Evolutionary conservation across 2,888 invertebrate genomes (phyloP), one percentile per base, ranked within the genome.

Genomic region (Polyommatus icarus): DNA sequence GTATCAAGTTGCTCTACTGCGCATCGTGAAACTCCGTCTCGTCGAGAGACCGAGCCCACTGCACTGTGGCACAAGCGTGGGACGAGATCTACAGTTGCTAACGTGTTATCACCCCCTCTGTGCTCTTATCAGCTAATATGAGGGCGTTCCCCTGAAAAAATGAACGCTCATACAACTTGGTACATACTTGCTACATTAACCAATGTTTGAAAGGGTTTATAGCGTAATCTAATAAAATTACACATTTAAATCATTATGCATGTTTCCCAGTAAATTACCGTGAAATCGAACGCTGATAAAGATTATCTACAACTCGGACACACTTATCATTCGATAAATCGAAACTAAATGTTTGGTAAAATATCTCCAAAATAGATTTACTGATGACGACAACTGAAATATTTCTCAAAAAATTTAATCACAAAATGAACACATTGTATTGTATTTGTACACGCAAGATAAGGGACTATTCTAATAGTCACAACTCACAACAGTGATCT

Each of bases 11-110:
- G 86, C 90, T 84, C 82, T 84, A 83, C 73, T 24, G 80, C 87
- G 86, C 88, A 85, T 88, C 90, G 88, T 93, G 93, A 89, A 90
- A 90, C 92, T 90, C 88, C 92, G 89, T 93, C 93, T 93, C 87
- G 83, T 84, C 83, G 82, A 91, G 91, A 93, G 93, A 93, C 88
- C 91, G 85, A 89, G 93, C 87, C 87, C 93, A 93, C 24, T 85
- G 84, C n/a, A n/a, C 90, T 85, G 84, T 85, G 88, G 84, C 85
- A 82, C 82, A 89, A 89, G 88, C 89, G 81, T 81, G 87, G 83
- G 86, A 84, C 85, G 79, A 79, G 78, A 78, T 80, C 81, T 82
- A 81, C 80, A 79, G 80, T 81, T 20, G 75, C 75, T 75, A 75
- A 46, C 24, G 54, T 75, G 54, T 77, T 79, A 78, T 78, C 78